phyloP scores from a whole-genome alignment of 2,113 vertebrate genomes.

The Pholis gunnellus region DNA sequence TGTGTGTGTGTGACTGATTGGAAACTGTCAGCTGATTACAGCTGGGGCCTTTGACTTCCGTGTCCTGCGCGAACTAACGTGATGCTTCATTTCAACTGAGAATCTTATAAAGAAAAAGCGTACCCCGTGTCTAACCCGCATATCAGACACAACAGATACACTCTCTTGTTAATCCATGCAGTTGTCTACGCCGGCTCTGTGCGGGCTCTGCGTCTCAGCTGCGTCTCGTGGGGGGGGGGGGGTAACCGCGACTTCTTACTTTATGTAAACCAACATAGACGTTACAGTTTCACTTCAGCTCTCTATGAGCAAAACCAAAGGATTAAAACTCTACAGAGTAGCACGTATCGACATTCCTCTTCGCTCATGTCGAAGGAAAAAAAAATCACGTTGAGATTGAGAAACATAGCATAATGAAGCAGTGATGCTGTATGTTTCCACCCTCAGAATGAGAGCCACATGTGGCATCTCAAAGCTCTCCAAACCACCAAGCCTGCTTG shows the following conservation, averaged over 20 bases:
- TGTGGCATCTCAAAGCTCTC: slow-evolving; percentile 61
- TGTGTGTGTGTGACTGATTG: slow-evolving; percentile 3
- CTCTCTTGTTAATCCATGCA: neutral
- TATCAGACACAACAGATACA: neutral
- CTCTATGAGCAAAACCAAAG: neutral
- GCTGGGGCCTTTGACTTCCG: neutral
- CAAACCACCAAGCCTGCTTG: slow-evolving; percentile 58
- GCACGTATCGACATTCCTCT: slow-evolving; percentile 25
- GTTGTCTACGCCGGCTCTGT: neutral
- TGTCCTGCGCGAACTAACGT: neutral
- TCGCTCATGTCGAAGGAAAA: slow-evolving; percentile 39
- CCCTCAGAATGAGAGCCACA: slow-evolving; percentile 72
- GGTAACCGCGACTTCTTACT: neutral
- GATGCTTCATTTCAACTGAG: neutral
- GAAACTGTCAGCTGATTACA: neutral
- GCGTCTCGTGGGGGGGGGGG: neutral
- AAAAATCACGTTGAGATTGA: slow-evolving; percentile 33
- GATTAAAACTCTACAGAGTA: neutral
- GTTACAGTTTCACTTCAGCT: neutral
- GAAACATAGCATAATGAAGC: slow-evolving; percentile 46
- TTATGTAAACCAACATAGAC: neutral
- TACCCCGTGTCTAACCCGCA: neutral
- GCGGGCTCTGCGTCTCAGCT: neutral
- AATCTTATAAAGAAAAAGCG: neutral
- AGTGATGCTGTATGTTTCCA: slow-evolving; percentile 62